phyloP scores from a whole-genome alignment of 1,140 invertebrate genomes.

The Leptinotarsa undecemlineata region DNA sequence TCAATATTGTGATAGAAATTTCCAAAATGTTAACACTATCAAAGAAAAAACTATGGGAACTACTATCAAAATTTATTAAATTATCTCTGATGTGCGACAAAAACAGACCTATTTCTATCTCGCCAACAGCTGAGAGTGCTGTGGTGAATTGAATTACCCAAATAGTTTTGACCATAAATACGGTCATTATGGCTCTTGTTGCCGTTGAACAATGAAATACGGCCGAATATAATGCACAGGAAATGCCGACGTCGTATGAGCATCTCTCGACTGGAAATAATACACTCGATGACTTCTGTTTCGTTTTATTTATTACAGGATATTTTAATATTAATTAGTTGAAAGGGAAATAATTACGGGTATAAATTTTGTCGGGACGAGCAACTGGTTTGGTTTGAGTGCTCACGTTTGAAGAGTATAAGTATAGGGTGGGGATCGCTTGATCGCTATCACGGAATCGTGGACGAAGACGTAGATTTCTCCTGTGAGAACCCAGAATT shows the following conservation, averaged over 20 bases:
- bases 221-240: conserved; percentile 12
- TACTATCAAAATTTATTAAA: background rate
- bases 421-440: background rate
- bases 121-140: background rate
- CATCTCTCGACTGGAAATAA: conserved; percentile 16
- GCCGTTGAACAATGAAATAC: conserved; percentile 17
- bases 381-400: background rate
- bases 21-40: too few species aligned
- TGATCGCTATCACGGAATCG: background rate
- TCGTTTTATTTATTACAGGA: conserved; percentile 12
- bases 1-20: too few species aligned
- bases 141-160: conserved; percentile 23
- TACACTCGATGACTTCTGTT: conserved; percentile 18
- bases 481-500: conserved; percentile 4
- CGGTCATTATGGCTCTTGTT: conserved; percentile 6
- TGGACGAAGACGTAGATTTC: background rate
- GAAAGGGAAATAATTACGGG: conserved; percentile 16
- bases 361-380: conserved; percentile 10
- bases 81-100: background rate
- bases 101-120: background rate
- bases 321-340: conserved; percentile 23
- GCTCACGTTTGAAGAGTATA: background rate
- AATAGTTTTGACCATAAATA: conserved; percentile 26
- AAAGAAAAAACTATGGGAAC: too few species aligned
- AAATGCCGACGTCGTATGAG: conserved; percentile 13